Conservation (phyloP, 1,140 invertebrate species). For the Muscidifurax raptorellus region DNA sequence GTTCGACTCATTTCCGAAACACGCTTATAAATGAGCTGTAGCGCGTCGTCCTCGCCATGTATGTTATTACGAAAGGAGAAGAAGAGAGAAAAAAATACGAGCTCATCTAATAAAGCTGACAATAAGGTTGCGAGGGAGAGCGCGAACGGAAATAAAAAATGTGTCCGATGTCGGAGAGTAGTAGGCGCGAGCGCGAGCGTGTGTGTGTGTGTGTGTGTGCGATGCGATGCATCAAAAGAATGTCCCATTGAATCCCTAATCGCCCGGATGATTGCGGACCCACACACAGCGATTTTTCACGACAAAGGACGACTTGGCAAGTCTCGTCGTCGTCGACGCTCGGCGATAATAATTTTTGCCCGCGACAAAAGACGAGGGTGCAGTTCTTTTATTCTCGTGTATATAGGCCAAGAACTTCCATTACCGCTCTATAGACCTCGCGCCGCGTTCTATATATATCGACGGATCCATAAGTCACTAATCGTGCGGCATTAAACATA, state of each 20-base stretch:
- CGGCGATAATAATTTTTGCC: not conserved
- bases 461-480: too few relatives aligned
- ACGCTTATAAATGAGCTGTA: constrained; percentile 1
- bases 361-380: not conserved
- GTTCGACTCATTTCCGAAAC: constrained; percentile 4
- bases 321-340: not conserved
- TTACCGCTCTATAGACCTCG: not conserved
- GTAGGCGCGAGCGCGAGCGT: not conserved
- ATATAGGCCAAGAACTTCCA: not conserved
- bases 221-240: constrained; percentile 20
- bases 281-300: constrained; percentile 21
- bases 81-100: not conserved
- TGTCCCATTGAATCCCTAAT: constrained; percentile 37
- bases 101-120: not conserved
- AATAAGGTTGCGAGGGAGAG: not conserved
- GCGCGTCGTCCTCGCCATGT: not conserved
- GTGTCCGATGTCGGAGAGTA: not conserved
- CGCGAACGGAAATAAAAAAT: not conserved
- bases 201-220: too few relatives aligned
- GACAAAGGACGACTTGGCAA: constrained; percentile 27
- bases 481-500: too few relatives aligned
- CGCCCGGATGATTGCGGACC: constrained; percentile 26
- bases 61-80: constrained; percentile 9
- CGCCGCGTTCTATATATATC: too few relatives aligned
- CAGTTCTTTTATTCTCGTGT: not conserved